Evolutionary conservation across 2,888 invertebrate genomes (phyloP), one percentile per base, ranked within the genome.

Genomic region (Nowickia ferox): DNA sequence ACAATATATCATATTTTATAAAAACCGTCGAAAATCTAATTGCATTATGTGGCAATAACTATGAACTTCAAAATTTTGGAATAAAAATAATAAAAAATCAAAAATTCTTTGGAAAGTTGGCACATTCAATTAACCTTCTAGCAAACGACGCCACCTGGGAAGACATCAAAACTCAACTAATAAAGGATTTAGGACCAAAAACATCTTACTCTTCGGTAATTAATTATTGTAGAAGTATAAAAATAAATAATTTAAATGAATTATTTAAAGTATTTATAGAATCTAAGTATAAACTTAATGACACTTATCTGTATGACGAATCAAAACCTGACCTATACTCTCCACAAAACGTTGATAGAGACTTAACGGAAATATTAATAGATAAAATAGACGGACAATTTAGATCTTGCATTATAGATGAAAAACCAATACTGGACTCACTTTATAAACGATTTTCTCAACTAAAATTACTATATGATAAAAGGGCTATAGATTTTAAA

Each of bases 231-330:
- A 51, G 68, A 65, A 65, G 74, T 59, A 66, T 53, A 66, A 61
- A 82, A 55, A 57, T 82, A 51, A 85, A 63, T 77, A 76, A 82
- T 55, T 46, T 77, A 19, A 65, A 55, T 48, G 44, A 82, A 44
- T 55, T 83, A 80, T 53, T 65, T 68, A 72, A 74, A 61, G 61
- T 63, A 55, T 44, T 61, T 48, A 75, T 77, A 53, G 78, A 69
- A 69, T 75, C 48, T 76, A 61, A 51, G 66, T 69, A 72, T 63
- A 68, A 46, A 79, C 78, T 63, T 71, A 82, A 11, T 57, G 30
- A 30, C 30, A 30, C 30, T 30, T 30, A 30, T 30, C 3, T 30
- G 30, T 30, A 30, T 4, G 30, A 65, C 46, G 65, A 76, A 4
- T 30, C 30, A 30, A 30, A 30, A 30, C 30, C 30, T 30, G 30